Base-by-base conservation (phyloP, 2,888 invertebrate genomes). In the Drosophila robusta region DNA sequence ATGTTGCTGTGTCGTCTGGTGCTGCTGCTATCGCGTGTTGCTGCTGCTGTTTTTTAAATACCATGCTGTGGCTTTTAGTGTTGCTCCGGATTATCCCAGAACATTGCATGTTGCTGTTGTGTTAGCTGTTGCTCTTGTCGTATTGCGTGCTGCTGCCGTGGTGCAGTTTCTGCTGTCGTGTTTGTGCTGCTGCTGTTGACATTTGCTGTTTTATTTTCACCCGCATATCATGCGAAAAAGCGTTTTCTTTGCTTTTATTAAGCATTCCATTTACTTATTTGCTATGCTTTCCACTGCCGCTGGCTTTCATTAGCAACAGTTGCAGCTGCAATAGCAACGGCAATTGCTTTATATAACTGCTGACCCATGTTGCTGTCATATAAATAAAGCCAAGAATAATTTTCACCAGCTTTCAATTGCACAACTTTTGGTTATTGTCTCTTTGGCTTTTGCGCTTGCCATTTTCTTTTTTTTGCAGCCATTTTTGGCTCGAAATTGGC, bases 391-490 rank as follows among this genome's bases (percentile, higher is more conserved):
- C 68, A 22, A 68, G 51, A 46, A 68, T 46, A 54, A 67, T 58
- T 58, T 58, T 54, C 39, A 60, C 47, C 60, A 70, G 64, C 34
- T 82, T 85, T 56, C 73, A 70, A 62, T 73, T 85, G 75, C 68
- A 75, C 79, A 79, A 70, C 70, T 81, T 78, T 65, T 61, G 66
- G 66, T 78, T 75, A 73, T 68, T 77, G 73, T 77, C 73, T 75
- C 46, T 50, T 14, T 44, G 44, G n/a, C n/a, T 42, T 42, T 42
- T 41, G 29, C 39, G 9, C 14, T 39, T 8, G 39, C 16, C 16
- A 67, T 61, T 61, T 22, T 52, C 51, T 42, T 47, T 45, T 36
- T 50, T 44, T 56, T 55, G 38, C 18, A 12, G 61, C 52, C 34
- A 52, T 34, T 45, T 56, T 42, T 65, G 41, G 39, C 49, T 49